These are phyloP conservation scores for Halichondria panicea DNA, from an alignment of 37 sponge, comb jelly and placozoan species.

Conservation along the genomic window DNA sequence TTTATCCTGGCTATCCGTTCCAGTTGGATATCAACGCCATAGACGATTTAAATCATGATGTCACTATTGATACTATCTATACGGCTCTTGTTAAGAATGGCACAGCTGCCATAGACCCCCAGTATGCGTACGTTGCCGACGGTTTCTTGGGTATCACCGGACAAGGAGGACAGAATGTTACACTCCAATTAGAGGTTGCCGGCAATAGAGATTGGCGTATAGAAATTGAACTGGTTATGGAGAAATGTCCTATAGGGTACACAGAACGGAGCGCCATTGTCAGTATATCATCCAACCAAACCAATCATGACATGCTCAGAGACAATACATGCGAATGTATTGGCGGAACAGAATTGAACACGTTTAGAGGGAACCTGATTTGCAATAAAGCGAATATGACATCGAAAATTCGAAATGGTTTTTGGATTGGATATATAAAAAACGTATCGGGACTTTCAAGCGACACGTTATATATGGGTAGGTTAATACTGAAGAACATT, in stretches of 20 bases:
- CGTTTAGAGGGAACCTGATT: too few species aligned
- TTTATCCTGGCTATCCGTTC: neutral
- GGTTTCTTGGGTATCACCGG: neutral
- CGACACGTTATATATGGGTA: neutral
- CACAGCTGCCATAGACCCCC: neutral
- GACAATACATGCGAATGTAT: too few species aligned
- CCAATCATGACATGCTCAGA: too few species aligned
- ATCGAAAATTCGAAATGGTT: neutral
- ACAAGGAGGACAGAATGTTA: neutral
- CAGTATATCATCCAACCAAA: too few species aligned
- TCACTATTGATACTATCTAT: slow-evolving; percentile 3
- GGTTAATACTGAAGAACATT: neutral
- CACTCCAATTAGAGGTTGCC: neutral
- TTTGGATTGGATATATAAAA: neutral
- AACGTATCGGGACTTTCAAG: too few species aligned
- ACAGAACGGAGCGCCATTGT: too few species aligned
- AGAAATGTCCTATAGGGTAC: neutral
- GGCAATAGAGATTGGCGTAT: neutral
- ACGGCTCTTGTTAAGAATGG: neutral
- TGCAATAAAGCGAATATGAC: too few species aligned
- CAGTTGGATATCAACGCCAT: neutral
- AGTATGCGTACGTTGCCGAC: neutral
- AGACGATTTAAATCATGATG: neutral
- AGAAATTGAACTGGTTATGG: neutral
- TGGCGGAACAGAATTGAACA: too few species aligned